Evolutionary conservation across 2,888 invertebrate species (phyloP).

Genomic region (Himalopsyche japonica): DNA sequence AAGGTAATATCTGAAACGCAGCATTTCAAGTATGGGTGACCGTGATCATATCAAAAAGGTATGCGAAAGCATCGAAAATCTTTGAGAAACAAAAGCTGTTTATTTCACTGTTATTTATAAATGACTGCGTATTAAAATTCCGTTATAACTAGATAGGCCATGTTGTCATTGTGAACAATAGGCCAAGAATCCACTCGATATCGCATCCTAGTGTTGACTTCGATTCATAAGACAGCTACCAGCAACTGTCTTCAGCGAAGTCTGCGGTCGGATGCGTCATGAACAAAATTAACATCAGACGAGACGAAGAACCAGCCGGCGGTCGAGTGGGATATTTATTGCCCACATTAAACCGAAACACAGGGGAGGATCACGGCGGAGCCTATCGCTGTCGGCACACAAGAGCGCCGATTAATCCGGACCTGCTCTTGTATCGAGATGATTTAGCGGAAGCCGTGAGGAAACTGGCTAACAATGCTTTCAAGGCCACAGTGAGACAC

Average conservation of each 20-base stretch:
- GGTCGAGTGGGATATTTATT: neutral
- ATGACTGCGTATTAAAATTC: too few relatives aligned
- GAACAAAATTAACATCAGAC: neutral
- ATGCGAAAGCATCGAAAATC: too few relatives aligned
- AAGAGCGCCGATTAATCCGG: neutral
- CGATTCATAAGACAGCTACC: neutral
- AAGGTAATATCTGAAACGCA: too few relatives aligned
- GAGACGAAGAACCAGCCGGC: neutral
- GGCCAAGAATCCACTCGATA: too few relatives aligned
- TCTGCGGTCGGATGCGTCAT: neutral
- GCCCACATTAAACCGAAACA: neutral
- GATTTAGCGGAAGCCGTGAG: neutral
- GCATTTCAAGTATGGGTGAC: too few relatives aligned
- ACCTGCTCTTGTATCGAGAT: neutral
- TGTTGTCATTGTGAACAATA: too few relatives aligned
- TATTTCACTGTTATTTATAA: too few relatives aligned
- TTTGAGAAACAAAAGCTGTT: too few relatives aligned
- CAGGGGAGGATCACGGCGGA: neutral
- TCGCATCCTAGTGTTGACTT: too few relatives aligned
- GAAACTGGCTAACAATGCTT: neutral
- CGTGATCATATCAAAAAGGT: too few relatives aligned
- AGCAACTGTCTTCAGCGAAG: neutral
- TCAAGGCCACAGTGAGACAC: neutral
- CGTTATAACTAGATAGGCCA: too few relatives aligned
- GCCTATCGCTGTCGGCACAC: neutral